Base-by-base conservation (phyloP, 2,797 vertebrate genomes). In the Sardinella longiceps region DNA sequence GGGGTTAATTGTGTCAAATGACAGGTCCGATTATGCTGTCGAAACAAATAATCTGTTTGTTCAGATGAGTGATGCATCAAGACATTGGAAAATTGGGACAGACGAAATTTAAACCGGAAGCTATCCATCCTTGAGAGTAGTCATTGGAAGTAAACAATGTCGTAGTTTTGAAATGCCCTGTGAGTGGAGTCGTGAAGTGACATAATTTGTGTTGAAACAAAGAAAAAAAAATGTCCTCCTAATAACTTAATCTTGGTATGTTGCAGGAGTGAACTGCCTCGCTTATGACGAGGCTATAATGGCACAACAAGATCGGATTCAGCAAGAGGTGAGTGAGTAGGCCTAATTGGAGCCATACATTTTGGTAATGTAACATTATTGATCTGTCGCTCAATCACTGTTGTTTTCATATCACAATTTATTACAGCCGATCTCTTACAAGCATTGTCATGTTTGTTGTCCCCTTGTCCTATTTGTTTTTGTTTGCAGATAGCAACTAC, bases 201-300 rank as follows among this genome's bases (percentile, higher is more conserved):
- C 12, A 50, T 14, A 48, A 46, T 50, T 43, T 60, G 80, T 0
- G 56, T 1, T 70, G 25, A 37, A 18, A 15, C 18, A 18, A 39
- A 51, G 4, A 10, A 66, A 30, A 20, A 74, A 74, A 89, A 0
- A 89, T 48, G 80, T 83, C 70, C 37, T 20, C 15, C 7, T 15
- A 15, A 70, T 70, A 37, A 37, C 11, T 25, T 3, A 37, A 5
- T 39, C 18, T 33, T 20, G 15, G 33, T 20, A 12, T 85, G 87
- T 85, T 70, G 7, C 90, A 97, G 97, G 97, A 89, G 96, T 96
- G 83, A 98, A 98, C 92, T 98, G 97, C 90, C 94, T 98, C 80
- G 97, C 97, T 0, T 96, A 98, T 2, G 97, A 98, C 50, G 98
- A 99, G 94, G 97, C 97, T 88, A 99, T 98, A 83, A 98, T 99